Percentiles rank a stretch among this genome's conserved stretches.
phyloP scores from a whole-genome alignment of 2,113 vertebrate genomes.

The Panthera leo region DNA sequence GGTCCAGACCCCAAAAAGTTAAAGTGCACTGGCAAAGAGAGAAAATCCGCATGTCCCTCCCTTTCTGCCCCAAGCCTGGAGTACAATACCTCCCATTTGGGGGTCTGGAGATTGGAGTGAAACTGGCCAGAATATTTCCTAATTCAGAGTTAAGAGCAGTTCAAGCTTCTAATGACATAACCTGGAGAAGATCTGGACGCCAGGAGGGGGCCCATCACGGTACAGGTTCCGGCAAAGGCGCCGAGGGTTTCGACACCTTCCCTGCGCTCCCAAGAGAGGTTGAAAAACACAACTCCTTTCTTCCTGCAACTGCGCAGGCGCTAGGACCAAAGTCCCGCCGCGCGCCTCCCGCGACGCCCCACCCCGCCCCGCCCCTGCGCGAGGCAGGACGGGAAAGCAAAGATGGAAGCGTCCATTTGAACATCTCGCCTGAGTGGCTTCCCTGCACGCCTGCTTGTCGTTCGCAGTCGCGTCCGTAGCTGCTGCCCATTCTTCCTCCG shows the following conservation, averaged over 20 bases:
- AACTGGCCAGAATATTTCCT: neutral
- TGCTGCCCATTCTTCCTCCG: neutral
- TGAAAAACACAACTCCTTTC: accelerated
- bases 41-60: neutral
- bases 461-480: neutral
- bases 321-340: accelerated
- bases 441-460: neutral
- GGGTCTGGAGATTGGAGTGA: neutral
- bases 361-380: slow-evolving; percentile 58
- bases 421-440: slow-evolving; percentile 60
- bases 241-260: accelerated
- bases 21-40: neutral
- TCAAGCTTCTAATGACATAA: neutral
- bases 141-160: neutral
- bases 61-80: neutral
- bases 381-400: slow-evolving; percentile 87
- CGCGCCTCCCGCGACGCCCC: neutral
- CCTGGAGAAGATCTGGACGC: neutral
- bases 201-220: accelerated
- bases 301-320: neutral
- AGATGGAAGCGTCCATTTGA: slow-evolving; percentile 94
- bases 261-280: accelerated
- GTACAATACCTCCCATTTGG: neutral
- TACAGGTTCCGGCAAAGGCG: accelerated
- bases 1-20: neutral